Evolutionary conservation across 2,888 invertebrate genomes (phyloP), one percentile per base, ranked within the genome.

Genomic region (Netelia melanura): DNA sequence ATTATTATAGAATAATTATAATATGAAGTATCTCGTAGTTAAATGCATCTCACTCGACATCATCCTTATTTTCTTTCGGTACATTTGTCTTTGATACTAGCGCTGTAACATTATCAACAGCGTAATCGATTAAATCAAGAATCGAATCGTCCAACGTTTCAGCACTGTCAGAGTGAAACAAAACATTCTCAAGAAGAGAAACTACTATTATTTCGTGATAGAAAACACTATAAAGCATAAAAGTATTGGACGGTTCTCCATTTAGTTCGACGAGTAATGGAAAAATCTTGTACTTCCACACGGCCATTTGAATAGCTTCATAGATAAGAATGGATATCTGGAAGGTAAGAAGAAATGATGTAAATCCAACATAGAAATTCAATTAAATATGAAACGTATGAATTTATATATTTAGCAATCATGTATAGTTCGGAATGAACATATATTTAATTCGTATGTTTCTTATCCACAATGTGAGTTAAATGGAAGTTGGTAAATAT

Each of bases 241-340:
- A 97, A 3, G 97, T 96, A 86, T 96, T 96, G 62, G 95, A 93
- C 0, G 97, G 96, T 71, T 96, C 95, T 0, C 96, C 95, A 89
- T 96, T 95, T 17, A 96, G 91, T 90, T 97, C 96, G 43, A 97
- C 91, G n/a, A 98, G 94, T 91, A 96, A 95, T 0, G 98, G 97
- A 88, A 98, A 96, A 25, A 98, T 95, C 91, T 97, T 97, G 81
- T 96, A 95, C 88, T 97, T 97, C 98, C 98, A 98, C 52, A 98
- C 94, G 92, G 96, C 96, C 67, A 98, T 96, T 88, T 97, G 96
- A 88, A 98, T 96, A 0, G 97, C 96, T 95, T 98, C 98, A 89
- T 97, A 96, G 43, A 98, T 96, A 54, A 98, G 93, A 21, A 97
- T 94, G 1, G 96, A 96, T 8, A 97, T 94, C 97, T 97, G 92